Evolutionary conservation across 2,888 invertebrate genomes (phyloP).

Genomic region (Scaptomyza parva): DNA sequence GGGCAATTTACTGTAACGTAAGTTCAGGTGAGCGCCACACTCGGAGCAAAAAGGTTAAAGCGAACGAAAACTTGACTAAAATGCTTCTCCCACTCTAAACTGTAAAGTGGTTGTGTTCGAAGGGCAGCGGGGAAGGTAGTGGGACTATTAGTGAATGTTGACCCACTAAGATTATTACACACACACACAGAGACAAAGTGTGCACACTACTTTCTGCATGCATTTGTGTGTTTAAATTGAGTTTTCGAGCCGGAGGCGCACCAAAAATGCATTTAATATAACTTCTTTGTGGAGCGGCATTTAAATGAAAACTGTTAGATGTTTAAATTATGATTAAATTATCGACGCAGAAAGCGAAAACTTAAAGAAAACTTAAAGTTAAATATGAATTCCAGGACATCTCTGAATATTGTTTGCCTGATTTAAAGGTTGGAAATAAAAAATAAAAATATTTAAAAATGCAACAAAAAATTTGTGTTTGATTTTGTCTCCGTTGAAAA

Average conservation of each 20-base stretch:
- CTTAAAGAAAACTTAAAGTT: too few species aligned
- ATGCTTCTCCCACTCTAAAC: constrained; percentile 16
- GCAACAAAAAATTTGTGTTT: background rate
- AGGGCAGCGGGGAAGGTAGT: background rate
- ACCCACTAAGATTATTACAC: constrained; percentile 48
- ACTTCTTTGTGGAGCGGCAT: constrained; percentile 3
- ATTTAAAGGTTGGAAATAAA: too few species aligned
- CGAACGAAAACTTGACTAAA: constrained; percentile 22
- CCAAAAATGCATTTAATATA: background rate
- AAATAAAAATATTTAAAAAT: too few species aligned
- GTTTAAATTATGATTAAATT: background rate
- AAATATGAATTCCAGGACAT: too few species aligned
- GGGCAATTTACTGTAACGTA: constrained; percentile 52
- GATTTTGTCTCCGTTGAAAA: background rate
- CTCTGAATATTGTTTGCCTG: background rate
- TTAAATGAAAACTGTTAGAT: background rate
- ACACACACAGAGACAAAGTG: too few species aligned
- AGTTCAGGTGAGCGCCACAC: constrained; percentile 47
- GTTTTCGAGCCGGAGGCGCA: constrained; percentile 14
- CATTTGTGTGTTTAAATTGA: constrained; percentile 12
- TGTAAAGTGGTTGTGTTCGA: background rate
- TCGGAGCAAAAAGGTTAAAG: constrained; percentile 21
- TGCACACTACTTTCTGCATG: background rate
- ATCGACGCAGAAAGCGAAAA: too few species aligned
- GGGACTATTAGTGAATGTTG: constrained; percentile 35